Evolutionary conservation across 2,113 vertebrate genomes (phyloP).

Genomic region (Circaetus cinerascens): DNA sequence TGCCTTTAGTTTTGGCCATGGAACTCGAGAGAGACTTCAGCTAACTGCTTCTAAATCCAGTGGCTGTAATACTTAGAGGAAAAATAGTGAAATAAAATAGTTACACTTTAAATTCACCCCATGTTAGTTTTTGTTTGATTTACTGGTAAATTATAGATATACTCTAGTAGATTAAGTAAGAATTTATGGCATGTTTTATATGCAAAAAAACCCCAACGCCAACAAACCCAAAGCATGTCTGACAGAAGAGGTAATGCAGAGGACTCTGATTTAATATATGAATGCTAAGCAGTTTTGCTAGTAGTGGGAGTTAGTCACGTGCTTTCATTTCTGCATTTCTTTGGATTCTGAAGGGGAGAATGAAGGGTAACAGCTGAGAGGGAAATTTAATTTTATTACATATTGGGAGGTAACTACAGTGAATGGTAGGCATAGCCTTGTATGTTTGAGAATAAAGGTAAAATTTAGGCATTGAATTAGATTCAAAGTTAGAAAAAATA

Average conservation of each 20-base stretch:
- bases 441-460: neutral
- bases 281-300: neutral
- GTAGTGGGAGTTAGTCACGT: neutral
- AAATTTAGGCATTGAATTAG: neutral
- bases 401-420: neutral
- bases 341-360: neutral
- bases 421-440: neutral
- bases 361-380: neutral
- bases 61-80: neutral
- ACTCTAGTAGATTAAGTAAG: neutral
- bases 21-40: constrained; percentile 16
- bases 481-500: neutral
- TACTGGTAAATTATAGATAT: neutral
- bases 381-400: neutral
- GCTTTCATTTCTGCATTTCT: neutral
- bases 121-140: constrained; percentile 18
- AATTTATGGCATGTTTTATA: constrained; percentile 27
- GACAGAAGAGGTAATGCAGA: neutral
- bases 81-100: neutral
- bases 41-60: constrained; percentile 15
- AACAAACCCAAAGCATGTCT: neutral
- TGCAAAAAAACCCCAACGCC: neutral
- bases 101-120: neutral
- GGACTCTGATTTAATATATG: neutral
- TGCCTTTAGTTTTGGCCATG: constrained; percentile 45